Percentiles rank a stretch among this genome's conserved stretches.
Evolutionary conservation across 2,888 invertebrate genomes (phyloP).

Genomic region (Melieria crassipennis): DNA sequence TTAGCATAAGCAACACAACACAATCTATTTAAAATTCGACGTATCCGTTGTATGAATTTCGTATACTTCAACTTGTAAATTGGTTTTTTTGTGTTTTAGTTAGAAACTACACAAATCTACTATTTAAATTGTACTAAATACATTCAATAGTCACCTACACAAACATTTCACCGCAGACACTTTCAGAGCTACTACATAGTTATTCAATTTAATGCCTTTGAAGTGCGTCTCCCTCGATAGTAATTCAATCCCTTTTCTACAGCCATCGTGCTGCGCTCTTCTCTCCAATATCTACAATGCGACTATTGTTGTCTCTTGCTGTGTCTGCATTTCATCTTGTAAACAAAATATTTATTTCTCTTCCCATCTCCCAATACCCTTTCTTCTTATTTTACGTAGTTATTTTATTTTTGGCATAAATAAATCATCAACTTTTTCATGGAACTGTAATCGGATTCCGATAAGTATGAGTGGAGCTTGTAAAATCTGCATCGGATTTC

Average conservation of each 20-base stretch:
- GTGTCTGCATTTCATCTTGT: slow-evolving; percentile 45
- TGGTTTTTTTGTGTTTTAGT: too few relatives aligned
- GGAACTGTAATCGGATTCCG: slow-evolving; percentile 48
- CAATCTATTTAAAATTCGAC: too few relatives aligned
- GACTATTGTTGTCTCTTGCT: slow-evolving; percentile 34
- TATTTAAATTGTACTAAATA: too few relatives aligned
- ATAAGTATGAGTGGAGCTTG: slow-evolving; percentile 28
- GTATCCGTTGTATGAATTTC: too few relatives aligned
- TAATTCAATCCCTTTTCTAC: slow-evolving; percentile 26
- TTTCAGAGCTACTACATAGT: too few relatives aligned
- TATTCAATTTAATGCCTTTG: too few relatives aligned
- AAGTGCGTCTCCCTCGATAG: background rate
- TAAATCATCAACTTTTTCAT: slow-evolving; percentile 33
- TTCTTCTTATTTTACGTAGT: background rate
- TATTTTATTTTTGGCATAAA: slow-evolving; percentile 8
- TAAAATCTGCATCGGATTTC: slow-evolving; percentile 34
- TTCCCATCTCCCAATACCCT: background rate
- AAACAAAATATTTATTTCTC: slow-evolving; percentile 48
- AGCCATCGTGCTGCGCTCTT: background rate
- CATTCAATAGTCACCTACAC: too few relatives aligned
- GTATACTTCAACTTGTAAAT: too few relatives aligned
- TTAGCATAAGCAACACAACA: too few relatives aligned
- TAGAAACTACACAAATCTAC: too few relatives aligned
- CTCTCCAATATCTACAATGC: background rate
- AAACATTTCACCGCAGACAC: too few relatives aligned